Evolutionary conservation across 2,888 invertebrate species (phyloP).

Genomic region (Phyllotreta striolata): DNA sequence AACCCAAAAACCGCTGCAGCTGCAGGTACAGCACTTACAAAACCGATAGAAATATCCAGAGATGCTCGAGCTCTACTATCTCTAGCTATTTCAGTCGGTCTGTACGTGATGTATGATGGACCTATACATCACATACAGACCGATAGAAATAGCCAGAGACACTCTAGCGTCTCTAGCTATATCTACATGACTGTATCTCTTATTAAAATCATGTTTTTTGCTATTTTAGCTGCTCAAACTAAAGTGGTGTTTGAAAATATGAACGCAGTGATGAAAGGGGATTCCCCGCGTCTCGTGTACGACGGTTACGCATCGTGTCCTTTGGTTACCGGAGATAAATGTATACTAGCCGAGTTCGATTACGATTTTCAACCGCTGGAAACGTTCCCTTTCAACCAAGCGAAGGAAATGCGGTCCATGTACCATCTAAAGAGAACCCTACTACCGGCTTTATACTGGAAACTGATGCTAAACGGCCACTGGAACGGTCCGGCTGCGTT

Average conservation of each 20-base stretch:
- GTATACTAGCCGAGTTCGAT: constrained; percentile 94
- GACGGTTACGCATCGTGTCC: constrained; percentile 98
- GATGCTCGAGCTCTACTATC: too few relatives aligned
- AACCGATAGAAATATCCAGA: too few relatives aligned
- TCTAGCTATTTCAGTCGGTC: too few relatives aligned
- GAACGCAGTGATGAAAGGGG: constrained; percentile 70
- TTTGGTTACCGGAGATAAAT: constrained; percentile 82
- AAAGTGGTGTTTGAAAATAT: constrained; percentile 82
- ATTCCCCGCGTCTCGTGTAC: constrained; percentile 67
- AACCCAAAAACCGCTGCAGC: constrained; percentile 98
- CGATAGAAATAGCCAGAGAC: background rate
- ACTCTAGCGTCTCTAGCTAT: too few relatives aligned
- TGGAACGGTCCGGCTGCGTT: constrained; percentile 81
- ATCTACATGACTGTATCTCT: background rate
- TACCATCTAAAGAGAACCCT: constrained; percentile 86
- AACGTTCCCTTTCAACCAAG: constrained; percentile 91
- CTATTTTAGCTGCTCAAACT: constrained; percentile 78
- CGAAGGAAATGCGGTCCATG: constrained; percentile 70
- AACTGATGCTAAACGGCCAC: constrained; percentile 81
- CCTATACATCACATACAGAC: constrained; percentile 33
- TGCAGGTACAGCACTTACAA: too few relatives aligned
- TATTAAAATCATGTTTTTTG: constrained; percentile 1
- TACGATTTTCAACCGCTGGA: constrained; percentile 85
- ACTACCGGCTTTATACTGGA: constrained; percentile 93
- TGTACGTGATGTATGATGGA: too few relatives aligned